phyloP scores from a whole-genome alignment of 2,797 vertebrate genomes.

The Xiphophorus birchmanni region DNA sequence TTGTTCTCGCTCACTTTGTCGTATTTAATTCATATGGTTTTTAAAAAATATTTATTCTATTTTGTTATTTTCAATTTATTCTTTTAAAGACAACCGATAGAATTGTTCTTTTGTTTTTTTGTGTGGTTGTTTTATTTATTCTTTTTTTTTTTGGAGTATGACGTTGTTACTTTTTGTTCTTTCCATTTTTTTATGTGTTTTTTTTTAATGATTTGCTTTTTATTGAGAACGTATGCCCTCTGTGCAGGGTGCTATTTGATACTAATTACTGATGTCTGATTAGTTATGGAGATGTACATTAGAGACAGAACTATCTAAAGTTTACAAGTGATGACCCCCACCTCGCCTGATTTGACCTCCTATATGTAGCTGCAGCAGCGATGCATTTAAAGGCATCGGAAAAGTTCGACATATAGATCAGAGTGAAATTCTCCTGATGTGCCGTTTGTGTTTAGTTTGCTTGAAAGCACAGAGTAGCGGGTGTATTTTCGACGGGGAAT shows the following conservation, averaged over 20 bases:
- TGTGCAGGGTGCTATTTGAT: slow-evolving; percentile 80
- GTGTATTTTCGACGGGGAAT: slow-evolving; percentile 77
- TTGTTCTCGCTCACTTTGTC: slow-evolving; percentile 80
- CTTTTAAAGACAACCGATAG: slow-evolving; percentile 39
- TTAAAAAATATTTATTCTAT: slow-evolving; percentile 78
- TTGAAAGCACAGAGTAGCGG: slow-evolving; percentile 76
- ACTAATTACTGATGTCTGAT: slow-evolving; percentile 79
- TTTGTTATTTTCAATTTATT: slow-evolving; percentile 77
- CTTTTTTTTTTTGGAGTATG: slow-evolving; percentile 72
- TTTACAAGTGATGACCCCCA: slow-evolving; percentile 67
- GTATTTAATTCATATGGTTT: slow-evolving; percentile 79
- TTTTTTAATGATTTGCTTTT: slow-evolving; percentile 74
- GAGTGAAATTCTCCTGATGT: slow-evolving; percentile 43
- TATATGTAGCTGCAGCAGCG: slow-evolving; percentile 33
- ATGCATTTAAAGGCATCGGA: slow-evolving; percentile 51
- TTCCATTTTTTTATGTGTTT: slow-evolving; percentile 75
- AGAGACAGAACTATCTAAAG: slow-evolving; percentile 71
- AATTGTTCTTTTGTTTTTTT: slow-evolving; percentile 73
- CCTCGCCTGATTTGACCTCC: slow-evolving; percentile 21
- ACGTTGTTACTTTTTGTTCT: slow-evolving; percentile 73
- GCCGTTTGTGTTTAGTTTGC: slow-evolving; percentile 69
- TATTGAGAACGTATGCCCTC: slow-evolving; percentile 71
- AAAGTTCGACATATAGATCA: slow-evolving; percentile 60
- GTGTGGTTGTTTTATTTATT: slow-evolving; percentile 74
- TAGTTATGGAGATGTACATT: slow-evolving; percentile 77